Base-by-base conservation (phyloP, 2,797 vertebrate genomes). In the Ptychadena robeensis region DNA sequence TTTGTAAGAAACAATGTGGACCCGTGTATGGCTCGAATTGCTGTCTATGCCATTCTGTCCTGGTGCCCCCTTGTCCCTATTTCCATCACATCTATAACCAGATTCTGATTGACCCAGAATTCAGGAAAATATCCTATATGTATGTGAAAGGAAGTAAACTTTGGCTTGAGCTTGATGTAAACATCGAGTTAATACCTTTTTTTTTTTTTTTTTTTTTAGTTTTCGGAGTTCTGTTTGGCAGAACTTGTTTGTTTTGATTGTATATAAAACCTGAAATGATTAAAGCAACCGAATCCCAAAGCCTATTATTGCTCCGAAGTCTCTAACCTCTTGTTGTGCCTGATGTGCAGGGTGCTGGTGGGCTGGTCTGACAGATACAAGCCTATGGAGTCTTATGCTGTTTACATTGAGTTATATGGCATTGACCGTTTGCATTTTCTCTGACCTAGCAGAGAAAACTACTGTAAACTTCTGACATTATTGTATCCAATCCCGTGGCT, bases 341-440 rank as follows among this genome's bases (percentile, higher is more conserved):
- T 70, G 38, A 27, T 9, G 30, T 73, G 15, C 30, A 78, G 65
- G 37, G 31, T 53, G 67, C 25, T 57, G 30, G 53, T 48, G n/a
- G 25, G 69, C 38, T 37, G 66, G 30, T 32, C 31, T 10, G 7
- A 18, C 34, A 61, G 8, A 48, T 59, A 4, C 30, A 28, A 57
- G 68, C 30, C 38, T 77, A 35, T 15, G 10, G 2, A 65, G 35
- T 15, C 53, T 69, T 15, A 65, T 69, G 57, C 34, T 65, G 80
- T 66, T 75, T 75, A 82, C 28, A 63, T 48, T 44, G 30, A 79
- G 38, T 18, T 35, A 48, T 35, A 48, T 81, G 61, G n/a, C 61
- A 27, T 53, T 53, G 53, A 48, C 35, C 31, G 40, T 48, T 44
- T 70, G 40, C 2, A 35, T 38, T 68, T 75, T 25, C 38, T 48